Percentiles rank a stretch among this genome's conserved stretches.
Evolutionary conservation across 2,113 vertebrate genomes (phyloP).

Genomic region (Hystrix brachyura): DNA sequence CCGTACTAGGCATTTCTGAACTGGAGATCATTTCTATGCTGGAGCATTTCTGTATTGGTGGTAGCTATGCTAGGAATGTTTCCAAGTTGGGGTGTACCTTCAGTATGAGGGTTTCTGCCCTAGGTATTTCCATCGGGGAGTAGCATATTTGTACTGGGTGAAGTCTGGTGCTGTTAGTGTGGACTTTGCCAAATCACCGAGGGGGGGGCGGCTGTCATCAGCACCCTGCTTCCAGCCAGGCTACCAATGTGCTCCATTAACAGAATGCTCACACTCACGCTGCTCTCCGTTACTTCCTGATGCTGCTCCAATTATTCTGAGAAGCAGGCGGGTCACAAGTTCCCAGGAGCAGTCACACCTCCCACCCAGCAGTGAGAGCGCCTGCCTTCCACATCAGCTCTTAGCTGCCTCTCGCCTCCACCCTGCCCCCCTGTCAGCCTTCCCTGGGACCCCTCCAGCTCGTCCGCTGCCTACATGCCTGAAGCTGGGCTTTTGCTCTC

Average conservation of each 20-base stretch:
- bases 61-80: neutral
- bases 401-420: neutral
- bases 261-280: neutral
- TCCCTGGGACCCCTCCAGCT: neutral
- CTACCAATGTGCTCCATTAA: neutral
- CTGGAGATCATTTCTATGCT: neutral
- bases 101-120: neutral
- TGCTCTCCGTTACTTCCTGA: conserved; percentile 65
- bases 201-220: neutral
- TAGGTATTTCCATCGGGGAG: neutral
- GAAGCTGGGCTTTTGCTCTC: neutral
- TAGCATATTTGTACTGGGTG: neutral
- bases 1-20: neutral
- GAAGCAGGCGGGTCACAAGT: conserved; percentile 74
- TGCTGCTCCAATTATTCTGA: conserved; percentile 69
- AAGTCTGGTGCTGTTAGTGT: neutral
- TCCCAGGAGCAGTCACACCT: conserved; percentile 69
- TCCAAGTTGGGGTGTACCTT: neutral
- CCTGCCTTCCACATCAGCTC: neutral
- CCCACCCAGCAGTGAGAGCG: neutral
- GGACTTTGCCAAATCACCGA: neutral
- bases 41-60: neutral
- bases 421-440: neutral
- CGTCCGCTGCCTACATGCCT: neutral
- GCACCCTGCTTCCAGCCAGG: neutral